Conservation (phyloP, 1,140 invertebrate species). For the Thalassaphorura encarpata region DNA sequence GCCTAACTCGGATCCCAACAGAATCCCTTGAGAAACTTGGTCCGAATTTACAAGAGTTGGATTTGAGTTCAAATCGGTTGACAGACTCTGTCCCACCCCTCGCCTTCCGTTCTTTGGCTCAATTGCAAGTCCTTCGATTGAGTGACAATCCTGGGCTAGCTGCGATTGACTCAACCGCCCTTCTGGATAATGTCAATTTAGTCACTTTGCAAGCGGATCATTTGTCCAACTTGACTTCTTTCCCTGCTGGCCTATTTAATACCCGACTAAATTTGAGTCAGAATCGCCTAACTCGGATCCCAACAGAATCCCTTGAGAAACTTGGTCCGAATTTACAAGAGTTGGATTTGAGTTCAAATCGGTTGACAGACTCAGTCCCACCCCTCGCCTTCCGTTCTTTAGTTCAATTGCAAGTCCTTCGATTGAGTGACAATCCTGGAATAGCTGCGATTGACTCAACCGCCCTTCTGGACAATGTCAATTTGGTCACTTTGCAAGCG, state of each 20-base stretch:
- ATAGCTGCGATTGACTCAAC: constrained; percentile 56
- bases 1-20: constrained; percentile 64
- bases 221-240: constrained; percentile 55
- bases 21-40: constrained; percentile 56
- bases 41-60: constrained; percentile 55
- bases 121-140: constrained; percentile 42
- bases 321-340: constrained; percentile 55
- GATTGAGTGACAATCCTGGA: constrained; percentile 44
- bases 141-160: constrained; percentile 43
- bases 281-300: constrained; percentile 66
- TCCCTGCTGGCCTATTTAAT: constrained; percentile 61
- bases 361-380: constrained; percentile 50
- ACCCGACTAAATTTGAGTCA: constrained; percentile 69
- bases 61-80: constrained; percentile 65
- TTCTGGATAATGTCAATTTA: constrained; percentile 71
- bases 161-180: constrained; percentile 59
- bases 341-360: constrained; percentile 64
- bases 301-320: constrained; percentile 60
- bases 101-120: constrained; percentile 51
- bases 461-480: constrained; percentile 72
- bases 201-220: constrained; percentile 64
- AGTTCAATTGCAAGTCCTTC: constrained; percentile 60
- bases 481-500: constrained; percentile 62
- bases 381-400: constrained; percentile 67
- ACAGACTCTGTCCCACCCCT: constrained; percentile 47